Evolutionary conservation across 1,140 invertebrate genomes (phyloP), one percentile per base, ranked within the genome.

Genomic region (Drosophila trapezifrons): DNA sequence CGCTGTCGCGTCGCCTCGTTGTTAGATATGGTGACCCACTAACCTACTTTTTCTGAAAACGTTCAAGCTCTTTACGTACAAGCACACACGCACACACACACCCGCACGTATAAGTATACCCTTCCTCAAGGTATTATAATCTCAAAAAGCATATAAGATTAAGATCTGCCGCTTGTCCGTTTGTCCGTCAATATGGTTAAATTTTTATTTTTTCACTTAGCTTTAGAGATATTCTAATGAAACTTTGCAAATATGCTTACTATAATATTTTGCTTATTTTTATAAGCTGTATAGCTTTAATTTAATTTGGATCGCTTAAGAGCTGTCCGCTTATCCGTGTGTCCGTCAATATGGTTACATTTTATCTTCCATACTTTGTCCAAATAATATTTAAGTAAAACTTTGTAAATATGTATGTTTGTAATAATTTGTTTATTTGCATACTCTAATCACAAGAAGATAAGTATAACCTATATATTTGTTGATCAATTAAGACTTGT

Each of bases 21-120:
- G 82, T 91, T 91, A 91, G 90, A 91, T 91, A 90, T 86, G 90
- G 81, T 90, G 90, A 91, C 90, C 90, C 78, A 91, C 90, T 91
- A 84, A 91, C 90, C 90, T 90, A 91, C 79, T 91, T 91, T 91
- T 69, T 67, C 78, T 76, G 56, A 87, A 87, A 87, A 82, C 75
- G 85, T 63, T 90, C 45, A 82, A 86, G 86, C 85, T 86, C 85
- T 90, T 82, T 77, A 80, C 69, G 74, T 64, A 77, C 46, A 62
- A 32, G 29, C 47, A 56, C 45, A 52, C 47, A 17, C 62, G 40
- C 27, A 35, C 43, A 42, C 43, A 42, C 29, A 49, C 63, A 56
- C 32, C 40, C 17, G 15, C 43, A 47, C 51, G 15, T 58, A 42
- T 35, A 32, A 32, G 49, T 15, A 52, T 52, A 52, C 51, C 32